A percentile compares a stretch with the other conserved stretches of the same genome.
Conservation (phyloP, 2,113 vertebrate genomes). For the Hiodon alosoides region DNA sequence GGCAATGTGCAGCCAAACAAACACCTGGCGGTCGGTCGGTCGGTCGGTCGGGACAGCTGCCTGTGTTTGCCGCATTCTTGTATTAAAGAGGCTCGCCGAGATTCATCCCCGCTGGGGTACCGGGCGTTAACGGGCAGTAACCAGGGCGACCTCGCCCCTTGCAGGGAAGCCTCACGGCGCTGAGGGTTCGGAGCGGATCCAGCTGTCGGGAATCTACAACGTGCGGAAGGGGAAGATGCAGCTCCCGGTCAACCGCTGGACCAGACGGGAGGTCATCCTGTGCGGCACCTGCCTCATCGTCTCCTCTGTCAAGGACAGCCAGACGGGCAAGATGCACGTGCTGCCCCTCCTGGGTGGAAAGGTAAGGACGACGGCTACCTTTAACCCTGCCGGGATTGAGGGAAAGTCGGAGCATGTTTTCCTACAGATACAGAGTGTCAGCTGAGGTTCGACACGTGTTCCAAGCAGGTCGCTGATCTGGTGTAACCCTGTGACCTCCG, state of each 20-base stretch:
- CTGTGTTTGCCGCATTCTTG: too few relatives aligned
- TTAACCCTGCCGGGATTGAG: too few relatives aligned
- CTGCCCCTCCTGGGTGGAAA: conserved; percentile 96
- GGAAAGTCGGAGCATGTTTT: too few relatives aligned
- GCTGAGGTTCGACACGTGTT: too few relatives aligned
- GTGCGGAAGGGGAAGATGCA: conserved; percentile 98
- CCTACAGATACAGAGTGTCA: too few relatives aligned
- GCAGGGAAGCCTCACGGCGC: conserved; percentile 86
- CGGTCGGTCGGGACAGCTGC: too few relatives aligned
- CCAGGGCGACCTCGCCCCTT: conserved; percentile 25
- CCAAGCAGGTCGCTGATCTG: too few relatives aligned
- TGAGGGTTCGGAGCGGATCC: conserved; percentile 84
- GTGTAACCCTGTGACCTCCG: too few relatives aligned
- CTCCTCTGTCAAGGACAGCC: conserved; percentile 91
- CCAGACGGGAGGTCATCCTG: conserved; percentile 89
- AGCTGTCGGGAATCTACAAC: conserved; percentile 91
- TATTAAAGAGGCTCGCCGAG: too few relatives aligned
- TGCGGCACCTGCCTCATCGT: conserved; percentile 97
- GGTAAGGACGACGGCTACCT: conserved; percentile 52
- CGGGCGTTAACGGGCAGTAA: too few relatives aligned
- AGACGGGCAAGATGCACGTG: conserved; percentile 95
- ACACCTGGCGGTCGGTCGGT: too few relatives aligned
- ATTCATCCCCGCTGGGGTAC: too few relatives aligned
- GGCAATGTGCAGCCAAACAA: background rate
- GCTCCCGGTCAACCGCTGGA: conserved; percentile 94